Evolutionary conservation across 2,797 vertebrate species (phyloP).

Genomic region (Columba guinea): DNA sequence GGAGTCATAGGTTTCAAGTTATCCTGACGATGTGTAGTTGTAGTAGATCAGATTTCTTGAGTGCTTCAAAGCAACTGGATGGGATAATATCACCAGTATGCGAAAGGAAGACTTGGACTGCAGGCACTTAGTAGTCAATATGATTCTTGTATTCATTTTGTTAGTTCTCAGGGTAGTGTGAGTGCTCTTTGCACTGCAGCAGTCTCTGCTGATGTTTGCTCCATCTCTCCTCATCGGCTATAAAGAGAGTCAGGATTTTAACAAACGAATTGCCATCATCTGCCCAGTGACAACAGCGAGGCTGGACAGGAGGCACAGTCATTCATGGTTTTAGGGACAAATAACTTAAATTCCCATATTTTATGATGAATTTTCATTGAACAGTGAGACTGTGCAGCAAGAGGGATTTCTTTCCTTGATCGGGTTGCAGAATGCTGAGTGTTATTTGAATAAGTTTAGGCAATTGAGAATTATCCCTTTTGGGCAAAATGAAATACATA

Average conservation of each 20-base stretch:
- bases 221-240: background rate
- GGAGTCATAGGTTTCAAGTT: background rate
- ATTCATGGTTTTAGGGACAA: background rate
- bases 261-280: background rate
- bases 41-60: background rate
- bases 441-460: background rate
- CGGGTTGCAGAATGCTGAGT: background rate
- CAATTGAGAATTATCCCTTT: background rate
- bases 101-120: background rate
- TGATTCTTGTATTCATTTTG: background rate
- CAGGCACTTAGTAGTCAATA: background rate
- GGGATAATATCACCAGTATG: background rate
- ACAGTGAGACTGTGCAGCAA: background rate
- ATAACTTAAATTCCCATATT: background rate
- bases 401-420: background rate
- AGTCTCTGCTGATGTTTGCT: background rate
- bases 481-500: background rate
- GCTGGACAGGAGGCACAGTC: background rate
- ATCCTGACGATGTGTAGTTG: background rate
- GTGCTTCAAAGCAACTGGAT: background rate
- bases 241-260: background rate
- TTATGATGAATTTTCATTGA: background rate
- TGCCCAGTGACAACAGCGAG: background rate
- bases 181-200: slow-evolving; percentile 22
- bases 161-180: background rate